phyloP scores from a whole-genome alignment of 2,113 vertebrate genomes.

The Paradoxurus hermaphroditus region DNA sequence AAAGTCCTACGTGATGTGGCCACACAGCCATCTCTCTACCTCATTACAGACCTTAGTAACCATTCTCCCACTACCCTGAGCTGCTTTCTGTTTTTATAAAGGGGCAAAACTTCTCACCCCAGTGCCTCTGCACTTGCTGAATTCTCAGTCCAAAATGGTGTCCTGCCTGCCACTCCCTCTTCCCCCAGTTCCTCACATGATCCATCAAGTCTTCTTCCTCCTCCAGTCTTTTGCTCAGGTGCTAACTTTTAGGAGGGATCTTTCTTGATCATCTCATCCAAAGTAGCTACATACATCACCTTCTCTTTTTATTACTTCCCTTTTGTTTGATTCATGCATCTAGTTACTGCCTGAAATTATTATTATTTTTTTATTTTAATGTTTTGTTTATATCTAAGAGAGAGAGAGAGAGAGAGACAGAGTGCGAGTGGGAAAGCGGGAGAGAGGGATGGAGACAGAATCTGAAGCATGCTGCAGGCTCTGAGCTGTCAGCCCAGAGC shows the following conservation, averaged over 20 bases:
- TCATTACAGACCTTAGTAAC: background rate
- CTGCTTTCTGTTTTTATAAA: background rate
- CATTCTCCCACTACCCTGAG: background rate
- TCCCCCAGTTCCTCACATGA: background rate
- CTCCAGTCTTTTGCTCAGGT: background rate
- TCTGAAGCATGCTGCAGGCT: too few relatives aligned
- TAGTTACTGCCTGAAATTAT: background rate
- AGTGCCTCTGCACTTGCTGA: background rate
- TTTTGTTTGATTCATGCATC: background rate
- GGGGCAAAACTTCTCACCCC: background rate
- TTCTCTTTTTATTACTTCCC: background rate
- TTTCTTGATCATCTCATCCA: background rate
- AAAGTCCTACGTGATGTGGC: background rate
- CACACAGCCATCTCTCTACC: background rate
- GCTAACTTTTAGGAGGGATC: background rate
- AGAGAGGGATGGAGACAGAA: too few relatives aligned
- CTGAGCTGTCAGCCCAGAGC: too few relatives aligned
- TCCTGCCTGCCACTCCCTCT: background rate
- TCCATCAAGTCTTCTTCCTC: background rate
- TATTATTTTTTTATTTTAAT: too few relatives aligned
- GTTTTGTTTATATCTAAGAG: too few relatives aligned
- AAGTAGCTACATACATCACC: background rate
- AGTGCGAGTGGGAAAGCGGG: too few relatives aligned
- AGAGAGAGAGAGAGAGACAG: too few relatives aligned
- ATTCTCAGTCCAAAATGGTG: background rate